Base-by-base conservation (phyloP, 2,888 invertebrate species). In the Azorinus chamasolen region DNA sequence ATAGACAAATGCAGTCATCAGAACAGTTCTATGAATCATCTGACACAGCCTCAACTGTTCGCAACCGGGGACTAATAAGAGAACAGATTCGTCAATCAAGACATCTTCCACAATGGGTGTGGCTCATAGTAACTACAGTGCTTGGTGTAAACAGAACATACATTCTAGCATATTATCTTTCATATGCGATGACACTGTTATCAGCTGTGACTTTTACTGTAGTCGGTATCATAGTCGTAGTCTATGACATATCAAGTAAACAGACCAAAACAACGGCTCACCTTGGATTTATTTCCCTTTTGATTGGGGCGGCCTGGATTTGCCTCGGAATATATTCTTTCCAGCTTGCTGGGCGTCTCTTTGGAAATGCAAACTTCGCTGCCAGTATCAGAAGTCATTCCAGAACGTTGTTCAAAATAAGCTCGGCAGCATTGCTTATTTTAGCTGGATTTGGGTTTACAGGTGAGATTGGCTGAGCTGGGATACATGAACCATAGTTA, bases 261-360 rank as follows among this genome's bases (percentile, higher is more conserved):
- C 83, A 87, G 48, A 90, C 92, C 20, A 88, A 88, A 39, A 88
- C 89, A 4, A 91, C 92, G 10, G 88, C 91, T 0, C 80, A 93
- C 18, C 91, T 92, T 37, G 93, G 93, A 0, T 80, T 87, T 5
- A 89, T 93, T 5, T 86, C 88, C 37, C 85, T 93, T 12, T 66
- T 93, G 10, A 86, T 93, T 22, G 91, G 90, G 0, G 71, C 92
- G 41, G 87, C 88, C 24, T 94, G 93, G 92, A 86, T 91, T n/a
- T 83, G 90, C 12, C 79, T 93, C 55, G 93, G 93, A 1, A 86
- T 93, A 25, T 94, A 93, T 76, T 91, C 93, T 8, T 92, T 93
- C 75, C 88, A 89, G 45, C 87, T 93, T 12, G 92, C 93, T 4
- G 90, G 88, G n/a, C 87, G 92, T 20, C 84, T 93, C 46, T 92